A percentile compares a stretch with the other conserved stretches of the same genome.
phyloP scores from a whole-genome alignment of 2,797 vertebrate genomes.

The Coilia nasus region DNA sequence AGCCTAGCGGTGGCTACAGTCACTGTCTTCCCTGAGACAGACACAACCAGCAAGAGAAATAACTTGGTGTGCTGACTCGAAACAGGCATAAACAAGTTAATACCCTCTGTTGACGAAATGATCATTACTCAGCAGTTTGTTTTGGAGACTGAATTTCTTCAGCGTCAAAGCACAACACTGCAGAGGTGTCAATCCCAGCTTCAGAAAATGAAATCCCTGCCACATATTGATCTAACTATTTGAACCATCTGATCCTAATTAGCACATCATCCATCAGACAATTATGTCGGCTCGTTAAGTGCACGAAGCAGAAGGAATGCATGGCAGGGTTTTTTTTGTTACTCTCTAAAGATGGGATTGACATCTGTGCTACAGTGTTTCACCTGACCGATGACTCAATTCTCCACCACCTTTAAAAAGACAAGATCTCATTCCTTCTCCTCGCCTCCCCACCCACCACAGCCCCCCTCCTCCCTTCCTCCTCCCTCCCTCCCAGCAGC shows the following conservation, averaged over 20 bases:
- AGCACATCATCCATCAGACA: too few species aligned
- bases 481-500: not conserved
- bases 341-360: too few species aligned
- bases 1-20: not conserved
- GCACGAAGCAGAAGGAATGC: too few species aligned
- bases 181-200: too few species aligned
- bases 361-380: not conserved
- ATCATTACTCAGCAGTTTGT: not conserved
- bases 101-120: not conserved
- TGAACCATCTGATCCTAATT: too few species aligned
- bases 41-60: not conserved
- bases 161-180: not conserved
- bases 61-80: not conserved
- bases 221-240: too few species aligned
- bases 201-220: too few species aligned
- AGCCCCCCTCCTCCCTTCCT: too few species aligned
- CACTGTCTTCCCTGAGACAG: not conserved
- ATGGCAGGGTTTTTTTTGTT: too few species aligned
- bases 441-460: not conserved
- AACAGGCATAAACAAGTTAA: not conserved
- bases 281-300: too few species aligned
- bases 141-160: not conserved
- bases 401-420: not conserved
- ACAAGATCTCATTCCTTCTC: slow-evolving; percentile 3
- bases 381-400: not conserved